Evolutionary conservation across 2,113 vertebrate genomes (phyloP).

Genomic region (Callochromis pleurospilus): DNA sequence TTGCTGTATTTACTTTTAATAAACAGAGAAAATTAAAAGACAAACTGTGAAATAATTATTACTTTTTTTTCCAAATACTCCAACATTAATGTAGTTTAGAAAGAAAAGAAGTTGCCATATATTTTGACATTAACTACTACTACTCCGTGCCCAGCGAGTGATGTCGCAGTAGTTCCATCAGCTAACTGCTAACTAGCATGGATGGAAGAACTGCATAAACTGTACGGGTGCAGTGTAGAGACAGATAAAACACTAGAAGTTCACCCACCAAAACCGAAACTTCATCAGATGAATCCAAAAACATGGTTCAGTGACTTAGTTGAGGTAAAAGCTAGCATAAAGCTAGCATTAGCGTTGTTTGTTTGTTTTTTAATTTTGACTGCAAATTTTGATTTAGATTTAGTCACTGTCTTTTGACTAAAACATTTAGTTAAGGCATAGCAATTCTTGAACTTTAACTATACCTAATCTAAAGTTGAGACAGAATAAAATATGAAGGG

Average conservation of each 20-base stretch:
- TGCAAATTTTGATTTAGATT: neutral
- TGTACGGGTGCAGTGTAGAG: neutral
- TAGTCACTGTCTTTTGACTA: neutral
- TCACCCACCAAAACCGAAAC: neutral
- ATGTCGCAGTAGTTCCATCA: neutral
- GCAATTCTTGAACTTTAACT: neutral
- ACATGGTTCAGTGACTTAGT: neutral
- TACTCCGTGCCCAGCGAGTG: fast-evolving
- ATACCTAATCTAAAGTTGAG: neutral
- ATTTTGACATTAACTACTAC: fast-evolving
- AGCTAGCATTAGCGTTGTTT: neutral
- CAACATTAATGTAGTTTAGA: neutral
- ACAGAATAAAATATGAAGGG: neutral
- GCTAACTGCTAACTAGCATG: neutral
- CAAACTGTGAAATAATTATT: neutral
- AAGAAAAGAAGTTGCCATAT: neutral
- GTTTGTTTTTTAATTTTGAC: fast-evolving
- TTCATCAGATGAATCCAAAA: neutral
- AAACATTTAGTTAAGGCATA: neutral
- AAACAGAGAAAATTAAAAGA: neutral
- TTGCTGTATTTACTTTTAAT: neutral
- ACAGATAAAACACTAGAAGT: neutral
- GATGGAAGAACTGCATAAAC: neutral
- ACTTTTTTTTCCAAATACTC: fast-evolving
- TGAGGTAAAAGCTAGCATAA: neutral